Evolutionary conservation across 1,140 invertebrate species (phyloP), one percentile per base, ranked within the genome.

Genomic region (Spodoptera litura): DNA sequence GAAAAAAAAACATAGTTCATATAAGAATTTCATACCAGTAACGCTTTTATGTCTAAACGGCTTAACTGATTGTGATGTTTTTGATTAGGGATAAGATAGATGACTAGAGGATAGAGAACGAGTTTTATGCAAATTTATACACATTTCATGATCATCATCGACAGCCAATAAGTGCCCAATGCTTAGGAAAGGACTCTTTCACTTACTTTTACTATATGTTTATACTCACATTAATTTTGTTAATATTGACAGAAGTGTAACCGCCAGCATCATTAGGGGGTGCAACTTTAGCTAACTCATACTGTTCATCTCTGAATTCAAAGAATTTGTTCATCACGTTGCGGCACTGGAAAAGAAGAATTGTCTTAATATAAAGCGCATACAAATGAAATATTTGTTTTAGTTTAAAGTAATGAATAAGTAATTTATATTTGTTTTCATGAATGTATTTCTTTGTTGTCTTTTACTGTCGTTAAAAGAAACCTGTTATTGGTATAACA

Each of bases 231-330:
- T 64, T 74, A 12, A 82, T 31, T 76, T 25, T 83, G 70, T 86
- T 85, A 10, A 85, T 78, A 66, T 86, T 86, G 10, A 85, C 27
- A 3, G 83, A 83, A 5, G 85, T 83, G 58, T 81, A 86, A 6
- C 66, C 44, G 5, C 85, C 83, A 25, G 81, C 71, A 15, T 85
- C 71, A 11, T 2, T 52, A 1, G 75, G 71, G 0, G 61, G n/a
- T 2, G 83, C 70, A 0, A 10, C 73, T 0, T 12, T 35, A 3
- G 55, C 81, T 15, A 83, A 59, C 2, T 58, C 56, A 20, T 85
- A 81, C 58, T 85, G 76, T 59, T 78, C 68, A 9, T 87, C 81
- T 71, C 84, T 78, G 52, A 78, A 83, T 27, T 73, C 20, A 13
- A 84, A 72, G 6, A 87, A 51, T 3, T 31, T 73, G 20, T 84